Base-by-base conservation (phyloP, 1,140 invertebrate genomes). In the Zaprionus nigranus region DNA sequence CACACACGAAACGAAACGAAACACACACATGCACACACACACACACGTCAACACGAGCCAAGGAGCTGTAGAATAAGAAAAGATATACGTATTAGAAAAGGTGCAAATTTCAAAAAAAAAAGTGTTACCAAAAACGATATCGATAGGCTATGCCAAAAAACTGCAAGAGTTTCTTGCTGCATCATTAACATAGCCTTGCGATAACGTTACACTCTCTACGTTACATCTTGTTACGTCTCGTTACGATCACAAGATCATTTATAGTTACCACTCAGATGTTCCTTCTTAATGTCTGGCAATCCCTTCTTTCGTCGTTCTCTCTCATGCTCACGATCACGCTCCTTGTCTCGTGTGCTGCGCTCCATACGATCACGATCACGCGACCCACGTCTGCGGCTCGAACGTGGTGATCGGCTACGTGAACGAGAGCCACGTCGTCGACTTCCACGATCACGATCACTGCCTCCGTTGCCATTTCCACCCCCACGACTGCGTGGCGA, bases 231-330 rank as follows among this genome's bases (percentile, higher is more conserved):
- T 68, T 36, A 12, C n/a, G 61, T 28, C 30, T 61, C 57, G 51
- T 57, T 30, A 54, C 17, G 26, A 13, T 49, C 38, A 1, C n/a
- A 4, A 36, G 6, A 36, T 66, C 57, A 28, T 26, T 51, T 38
- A 91, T 90, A 91, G 54, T 93, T 94, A 97, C 96, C 96, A 93
- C 96, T 97, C 56, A 98, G 93, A 93, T 97, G 96, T 69, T 98
- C 97, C 84, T 96, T 97, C 86, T 97, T 96, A 49, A 98, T 95
- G 0, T 96, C 95, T 11, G 98, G 98, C 51, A 99, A 93, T 22
- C 98, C 98, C 88, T 97, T 96, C 93, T 98, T 98, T 79, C 96
- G 95, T 53, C 98, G 93, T 91, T 97, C 96, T 82, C 95, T 94
- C 83, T 97, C 95, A 79, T 96, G 96, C 83, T 97, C 96, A 5